Evolutionary conservation across 1,140 invertebrate genomes (phyloP), one percentile per base, ranked within the genome.

Genomic region (Metaphire vulgaris): DNA sequence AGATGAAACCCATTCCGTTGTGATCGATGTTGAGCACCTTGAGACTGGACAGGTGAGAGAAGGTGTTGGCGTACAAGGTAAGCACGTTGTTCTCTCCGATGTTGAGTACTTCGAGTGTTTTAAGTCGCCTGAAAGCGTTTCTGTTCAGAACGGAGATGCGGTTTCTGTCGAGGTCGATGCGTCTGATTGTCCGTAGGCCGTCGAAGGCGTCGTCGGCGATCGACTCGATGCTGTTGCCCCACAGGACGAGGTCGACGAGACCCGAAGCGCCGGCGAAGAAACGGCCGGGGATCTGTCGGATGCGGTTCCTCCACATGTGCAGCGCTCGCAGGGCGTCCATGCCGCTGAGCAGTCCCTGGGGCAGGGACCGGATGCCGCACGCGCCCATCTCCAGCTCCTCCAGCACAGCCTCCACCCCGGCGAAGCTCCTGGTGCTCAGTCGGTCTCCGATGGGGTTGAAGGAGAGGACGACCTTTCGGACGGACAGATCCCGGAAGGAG

Each of bases 1-100:
- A 89, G 69, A 93, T 89, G 82, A 91, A 91, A 0, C 88, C 83
- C 67, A 93, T 90, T 78, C 87, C 87, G 83, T 93, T 93, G 69
- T 91, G 89, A 75, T 91, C 89, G 74, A 93, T 85, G 83, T 89
- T 90, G 72, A 93, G 87, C 1, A 88, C 85, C 2, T 88, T 88
- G 66, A 93, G 83, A 82, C 89, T 92, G 0, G 88, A 88, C 77
- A 92, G 87, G 79, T 90, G 88, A 28, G 90, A 88, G 80, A 94
- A 91, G 0, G 92, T 88, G 79, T 90, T 88, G 79, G 88, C 88
- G 74, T 88, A 88, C 67, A 93, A 81, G 0, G 81, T 86, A 76
- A 88, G 86, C 14, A 94, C 91, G 77, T 89, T 87, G 83, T 92
- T 92, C 66, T 89, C 88, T 0, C 88, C 88, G 33, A 93, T 82